phyloP scores from a whole-genome alignment of 2,797 vertebrate genomes.

The Rhinoraja longicauda region DNA sequence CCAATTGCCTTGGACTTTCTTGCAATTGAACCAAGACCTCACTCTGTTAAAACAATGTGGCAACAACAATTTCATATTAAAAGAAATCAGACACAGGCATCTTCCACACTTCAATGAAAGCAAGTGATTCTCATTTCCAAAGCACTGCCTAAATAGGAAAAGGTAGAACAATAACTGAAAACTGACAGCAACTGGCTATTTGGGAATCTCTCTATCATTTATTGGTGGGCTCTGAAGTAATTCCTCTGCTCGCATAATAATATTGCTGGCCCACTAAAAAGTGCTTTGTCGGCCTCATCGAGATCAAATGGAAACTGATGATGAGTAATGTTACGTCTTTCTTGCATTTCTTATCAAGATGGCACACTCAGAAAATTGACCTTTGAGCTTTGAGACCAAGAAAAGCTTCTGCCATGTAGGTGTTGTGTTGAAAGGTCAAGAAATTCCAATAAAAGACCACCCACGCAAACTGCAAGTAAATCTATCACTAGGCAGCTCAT shows the following conservation, averaged over 20 bases:
- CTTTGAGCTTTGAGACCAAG: constrained; percentile 15
- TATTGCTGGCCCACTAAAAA: not conserved
- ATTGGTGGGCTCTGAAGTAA: not conserved
- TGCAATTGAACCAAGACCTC: no score
- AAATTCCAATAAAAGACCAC: constrained; percentile 30
- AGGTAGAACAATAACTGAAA: not conserved
- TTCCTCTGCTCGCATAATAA: not conserved
- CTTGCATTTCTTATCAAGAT: not conserved
- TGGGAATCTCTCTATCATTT: no score
- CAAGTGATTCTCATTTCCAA: no score
- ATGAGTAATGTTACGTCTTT: not conserved
- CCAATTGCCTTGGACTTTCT: no score
- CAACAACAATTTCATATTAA: no score
- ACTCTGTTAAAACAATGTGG: no score
- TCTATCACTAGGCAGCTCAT: not conserved
- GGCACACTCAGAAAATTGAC: constrained; percentile 23
- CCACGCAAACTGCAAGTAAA: constrained; percentile 24
- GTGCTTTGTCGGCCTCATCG: not conserved
- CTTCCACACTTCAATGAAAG: no score
- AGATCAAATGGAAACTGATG: constrained; percentile 10
- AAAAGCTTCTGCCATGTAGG: constrained; percentile 10
- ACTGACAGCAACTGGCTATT: not conserved
- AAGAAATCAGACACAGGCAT: no score
- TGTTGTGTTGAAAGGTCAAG: not conserved
- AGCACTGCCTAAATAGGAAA: no score